A percentile compares a stretch with the other conserved stretches of the same genome.
These are phyloP conservation scores for Glyptemys insculpta DNA, from an alignment of 2,797 vertebrate genomes.

Conservation along the genomic window DNA sequence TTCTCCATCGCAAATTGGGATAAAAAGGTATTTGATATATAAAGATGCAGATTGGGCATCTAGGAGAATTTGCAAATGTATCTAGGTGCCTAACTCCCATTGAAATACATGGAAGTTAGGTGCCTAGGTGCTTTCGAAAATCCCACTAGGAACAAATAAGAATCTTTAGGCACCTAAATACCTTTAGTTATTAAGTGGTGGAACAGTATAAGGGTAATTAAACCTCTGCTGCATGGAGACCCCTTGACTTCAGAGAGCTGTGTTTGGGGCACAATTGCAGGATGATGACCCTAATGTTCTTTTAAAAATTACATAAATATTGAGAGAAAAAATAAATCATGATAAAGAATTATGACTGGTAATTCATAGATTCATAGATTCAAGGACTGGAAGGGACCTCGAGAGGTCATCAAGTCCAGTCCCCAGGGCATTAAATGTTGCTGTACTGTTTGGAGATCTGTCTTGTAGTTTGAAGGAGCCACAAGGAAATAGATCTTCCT, in stretches of 20 bases:
- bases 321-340: not conserved
- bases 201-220: not conserved
- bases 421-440: not conserved
- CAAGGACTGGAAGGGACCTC: too few species aligned
- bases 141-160: not conserved
- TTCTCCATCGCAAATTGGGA: not conserved
- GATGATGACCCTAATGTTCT: not conserved
- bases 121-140: not conserved
- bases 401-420: too few species aligned
- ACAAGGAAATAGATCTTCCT: constrained; percentile 41
- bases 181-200: not conserved
- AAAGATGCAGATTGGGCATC: not conserved
- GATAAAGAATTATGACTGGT: not conserved
- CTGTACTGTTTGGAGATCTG: not conserved
- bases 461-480: not conserved
- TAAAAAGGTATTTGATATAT: not conserved
- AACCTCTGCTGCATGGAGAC: not conserved
- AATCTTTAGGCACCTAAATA: not conserved
- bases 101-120: not conserved
- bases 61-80: not conserved
- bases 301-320: not conserved
- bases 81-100: too few species aligned
- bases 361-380: not conserved
- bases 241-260: not conserved
- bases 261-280: not conserved